These are phyloP conservation scores for Eupithecia insigniata DNA, from an alignment of 2,888 invertebrate genomes.

Conservation along the genomic window DNA sequence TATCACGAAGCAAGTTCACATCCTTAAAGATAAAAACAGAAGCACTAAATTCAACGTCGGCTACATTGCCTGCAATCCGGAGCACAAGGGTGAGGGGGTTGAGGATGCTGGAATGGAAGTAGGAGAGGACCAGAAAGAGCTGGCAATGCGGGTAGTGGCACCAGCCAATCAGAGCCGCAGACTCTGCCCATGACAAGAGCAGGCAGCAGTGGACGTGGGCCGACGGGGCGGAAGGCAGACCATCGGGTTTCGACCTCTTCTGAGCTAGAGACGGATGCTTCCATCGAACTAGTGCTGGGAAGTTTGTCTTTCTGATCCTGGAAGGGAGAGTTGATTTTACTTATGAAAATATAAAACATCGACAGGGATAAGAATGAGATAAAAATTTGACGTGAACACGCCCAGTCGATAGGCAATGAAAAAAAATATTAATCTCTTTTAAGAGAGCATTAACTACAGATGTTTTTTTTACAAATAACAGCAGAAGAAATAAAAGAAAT, in stretches of 20 bases:
- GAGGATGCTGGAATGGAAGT: slow-evolving; percentile 74
- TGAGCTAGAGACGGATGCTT: slow-evolving; percentile 70
- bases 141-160: slow-evolving; percentile 75
- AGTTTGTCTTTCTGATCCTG: slow-evolving; percentile 71
- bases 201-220: slow-evolving; percentile 75
- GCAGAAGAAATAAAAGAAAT: not conserved
- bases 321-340: slow-evolving; percentile 1
- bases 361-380: not conserved
- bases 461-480: too few relatives aligned
- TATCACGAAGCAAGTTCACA: slow-evolving; percentile 10
- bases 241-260: slow-evolving; percentile 71
- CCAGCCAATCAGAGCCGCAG: slow-evolving; percentile 80
- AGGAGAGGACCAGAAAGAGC: slow-evolving; percentile 70
- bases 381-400: not conserved
- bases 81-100: slow-evolving; percentile 67
- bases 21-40: not conserved
- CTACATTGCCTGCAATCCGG: slow-evolving; percentile 80
- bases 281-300: slow-evolving; percentile 55
- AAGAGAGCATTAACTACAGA: too few relatives aligned
- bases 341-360: not conserved
- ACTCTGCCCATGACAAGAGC: slow-evolving; percentile 81
- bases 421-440: too few relatives aligned
- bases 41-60: slow-evolving; percentile 57
- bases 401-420: not conserved
- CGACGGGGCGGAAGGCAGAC: slow-evolving; percentile 81